A percentile compares a stretch with the other conserved stretches of the same genome.
These are phyloP conservation scores for Simalia tracyae DNA, from an alignment of 2,797 vertebrate genomes.

Conservation along the genomic window DNA sequence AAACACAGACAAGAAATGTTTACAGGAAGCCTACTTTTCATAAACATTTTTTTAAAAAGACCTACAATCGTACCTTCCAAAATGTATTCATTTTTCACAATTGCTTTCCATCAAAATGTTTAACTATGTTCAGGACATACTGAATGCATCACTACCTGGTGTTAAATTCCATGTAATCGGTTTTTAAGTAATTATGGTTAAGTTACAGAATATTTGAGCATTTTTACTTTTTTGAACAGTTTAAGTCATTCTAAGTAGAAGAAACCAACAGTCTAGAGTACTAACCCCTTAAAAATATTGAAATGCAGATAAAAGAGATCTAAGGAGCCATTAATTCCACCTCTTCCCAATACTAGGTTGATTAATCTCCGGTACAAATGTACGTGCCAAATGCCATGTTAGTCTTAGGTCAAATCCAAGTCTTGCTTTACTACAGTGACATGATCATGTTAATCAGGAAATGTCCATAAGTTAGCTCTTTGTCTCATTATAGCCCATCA, in stretches of 20 bases:
- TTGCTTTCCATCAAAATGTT: slow-evolving; percentile 13
- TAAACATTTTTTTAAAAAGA: background rate
- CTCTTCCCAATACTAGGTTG: background rate
- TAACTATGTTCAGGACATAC: background rate
- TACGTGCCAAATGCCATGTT: background rate
- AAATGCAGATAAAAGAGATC: background rate
- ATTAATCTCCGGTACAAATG: background rate
- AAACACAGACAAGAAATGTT: background rate
- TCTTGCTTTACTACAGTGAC: slow-evolving; percentile 28
- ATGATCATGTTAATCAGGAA: slow-evolving; percentile 5
- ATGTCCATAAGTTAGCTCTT: slow-evolving; percentile 11
- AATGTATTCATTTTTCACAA: background rate
- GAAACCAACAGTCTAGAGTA: background rate
- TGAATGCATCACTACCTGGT: background rate
- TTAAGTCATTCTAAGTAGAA: background rate
- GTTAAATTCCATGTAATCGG: background rate
- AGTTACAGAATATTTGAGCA: background rate
- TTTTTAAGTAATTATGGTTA: background rate
- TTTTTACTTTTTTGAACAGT: background rate
- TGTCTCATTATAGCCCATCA: background rate
- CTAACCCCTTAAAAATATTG: background rate
- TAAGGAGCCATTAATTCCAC: background rate
- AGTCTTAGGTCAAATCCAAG: slow-evolving; percentile 9
- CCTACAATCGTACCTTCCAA: background rate
- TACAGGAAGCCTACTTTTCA: slow-evolving; percentile 15